Evolutionary conservation across 1,140 invertebrate species (phyloP), one percentile per base, ranked within the genome.

Genomic region (Dreissena rostriformis): DNA sequence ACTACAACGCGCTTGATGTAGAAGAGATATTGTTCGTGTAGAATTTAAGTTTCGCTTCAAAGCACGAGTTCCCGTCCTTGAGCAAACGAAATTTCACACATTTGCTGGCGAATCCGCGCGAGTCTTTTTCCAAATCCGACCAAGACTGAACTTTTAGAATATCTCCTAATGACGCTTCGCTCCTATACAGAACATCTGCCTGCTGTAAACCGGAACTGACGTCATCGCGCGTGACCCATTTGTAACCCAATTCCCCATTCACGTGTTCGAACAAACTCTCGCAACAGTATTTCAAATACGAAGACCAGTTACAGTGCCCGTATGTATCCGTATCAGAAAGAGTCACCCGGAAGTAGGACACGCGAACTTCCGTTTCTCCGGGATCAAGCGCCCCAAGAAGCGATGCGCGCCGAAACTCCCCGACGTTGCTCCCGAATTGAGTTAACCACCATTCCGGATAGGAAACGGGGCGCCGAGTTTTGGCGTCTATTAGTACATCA

Each of bases 391-490:
- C n/a, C 26, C 8, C 28, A 49, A 61, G 52, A 12, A 79, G 8
- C n/a, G 24, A 29, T 11, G 26, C 74, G 8, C 7, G 0, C 22
- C 26, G 17, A 26, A 53, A 28, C 1, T n/a, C 28, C 29, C 52
- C 39, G 57, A 52, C 15, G 15, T 68, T 22, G 29, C 70, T 39
- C 26, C 51, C 77, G 19, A 70, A 66, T 66, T 71, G 53, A 70
- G 55, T 51, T 28, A 28, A 17, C 77, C 77, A 79, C 77, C 77
- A 79, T 24, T 53, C 77, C 14, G 77, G 77, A 26, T 79, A 79
- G 0, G 66, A 17, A 7, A 52, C n/a, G 10, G 77, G 77, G 29
- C 55, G 52, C 4, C 66, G 65, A 70, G 28, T 52, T 24, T 55
- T 15, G 8, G 7, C n/a, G 2, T 57, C 26, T 10, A 79, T 67